phyloP scores from a whole-genome alignment of 2,888 invertebrate genomes.

The Ecdyonurus torrentis region DNA sequence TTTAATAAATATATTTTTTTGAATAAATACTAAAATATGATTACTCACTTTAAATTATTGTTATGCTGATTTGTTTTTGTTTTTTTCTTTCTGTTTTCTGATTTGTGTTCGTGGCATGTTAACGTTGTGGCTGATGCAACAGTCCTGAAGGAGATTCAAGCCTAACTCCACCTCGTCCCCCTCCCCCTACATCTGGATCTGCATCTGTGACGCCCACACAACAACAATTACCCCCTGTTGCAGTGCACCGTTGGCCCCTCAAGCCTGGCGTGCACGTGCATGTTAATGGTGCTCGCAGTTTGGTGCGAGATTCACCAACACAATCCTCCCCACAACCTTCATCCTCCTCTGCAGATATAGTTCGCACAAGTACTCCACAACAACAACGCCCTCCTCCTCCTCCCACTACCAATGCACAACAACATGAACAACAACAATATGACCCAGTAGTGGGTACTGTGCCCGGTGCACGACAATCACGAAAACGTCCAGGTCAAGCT shows the following conservation, averaged over 20 bases:
- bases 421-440: not conserved
- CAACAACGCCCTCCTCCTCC: not conserved
- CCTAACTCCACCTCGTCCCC: constrained; percentile 19
- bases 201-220: constrained; percentile 12
- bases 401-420: not conserved
- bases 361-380: not conserved
- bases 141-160: constrained; percentile 14
- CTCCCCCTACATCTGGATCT: constrained; percentile 31
- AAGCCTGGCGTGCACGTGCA: constrained; percentile 79
- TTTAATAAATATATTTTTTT: too few species aligned
- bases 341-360: not conserved
- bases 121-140: not conserved
- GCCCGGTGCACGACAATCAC: not conserved
- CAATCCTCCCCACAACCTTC: not conserved
- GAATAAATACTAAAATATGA: too few species aligned
- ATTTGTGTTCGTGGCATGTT: constrained; percentile 1
- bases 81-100: constrained; percentile 4
- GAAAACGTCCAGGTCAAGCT: not conserved
- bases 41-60: not conserved
- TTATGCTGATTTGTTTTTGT: constrained; percentile 5
- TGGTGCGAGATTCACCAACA: constrained; percentile 17
- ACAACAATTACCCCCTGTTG: constrained; percentile 19
- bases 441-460: not conserved
- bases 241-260: constrained; percentile 65
- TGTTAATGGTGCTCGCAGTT: constrained; percentile 65